Conservation (phyloP, 2,797 vertebrate genomes). For the Otolemur crassicaudatus region DNA sequence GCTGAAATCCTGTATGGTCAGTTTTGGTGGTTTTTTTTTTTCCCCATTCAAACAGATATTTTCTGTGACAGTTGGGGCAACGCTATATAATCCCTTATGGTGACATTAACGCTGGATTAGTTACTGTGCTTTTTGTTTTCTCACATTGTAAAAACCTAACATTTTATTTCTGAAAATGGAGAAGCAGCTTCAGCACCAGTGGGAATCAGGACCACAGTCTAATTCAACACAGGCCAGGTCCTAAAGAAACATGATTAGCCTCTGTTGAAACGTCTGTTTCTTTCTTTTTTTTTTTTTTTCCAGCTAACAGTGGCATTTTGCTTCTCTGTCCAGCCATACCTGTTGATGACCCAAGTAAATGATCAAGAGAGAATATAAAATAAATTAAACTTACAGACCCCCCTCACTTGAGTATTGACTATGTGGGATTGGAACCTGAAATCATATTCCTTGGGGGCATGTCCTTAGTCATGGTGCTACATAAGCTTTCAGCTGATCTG, state of each 20-base stretch:
- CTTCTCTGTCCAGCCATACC: background rate
- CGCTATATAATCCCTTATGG: background rate
- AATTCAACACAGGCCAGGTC: background rate
- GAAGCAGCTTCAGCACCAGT: background rate
- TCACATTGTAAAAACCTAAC: background rate
- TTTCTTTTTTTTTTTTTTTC: background rate
- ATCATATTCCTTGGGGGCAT: background rate
- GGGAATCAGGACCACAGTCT: background rate
- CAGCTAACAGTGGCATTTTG: background rate
- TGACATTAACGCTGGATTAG: background rate
- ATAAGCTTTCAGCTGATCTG: background rate
- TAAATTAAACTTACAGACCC: background rate
- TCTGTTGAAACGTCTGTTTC: background rate
- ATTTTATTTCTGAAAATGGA: constrained; percentile 2
- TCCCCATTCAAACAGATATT: background rate
- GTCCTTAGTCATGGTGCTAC: background rate
- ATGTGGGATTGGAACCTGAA: background rate
- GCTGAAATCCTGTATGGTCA: background rate
- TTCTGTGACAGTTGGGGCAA: background rate
- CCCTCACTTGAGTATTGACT: background rate
- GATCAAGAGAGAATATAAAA: background rate
- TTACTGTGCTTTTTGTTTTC: constrained; percentile 5
- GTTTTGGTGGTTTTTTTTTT: background rate
- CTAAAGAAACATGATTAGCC: background rate
- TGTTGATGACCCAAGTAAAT: background rate